Evolutionary conservation across 2,113 vertebrate species (phyloP).

Genomic region (Hemiscyllium ocellatum): DNA sequence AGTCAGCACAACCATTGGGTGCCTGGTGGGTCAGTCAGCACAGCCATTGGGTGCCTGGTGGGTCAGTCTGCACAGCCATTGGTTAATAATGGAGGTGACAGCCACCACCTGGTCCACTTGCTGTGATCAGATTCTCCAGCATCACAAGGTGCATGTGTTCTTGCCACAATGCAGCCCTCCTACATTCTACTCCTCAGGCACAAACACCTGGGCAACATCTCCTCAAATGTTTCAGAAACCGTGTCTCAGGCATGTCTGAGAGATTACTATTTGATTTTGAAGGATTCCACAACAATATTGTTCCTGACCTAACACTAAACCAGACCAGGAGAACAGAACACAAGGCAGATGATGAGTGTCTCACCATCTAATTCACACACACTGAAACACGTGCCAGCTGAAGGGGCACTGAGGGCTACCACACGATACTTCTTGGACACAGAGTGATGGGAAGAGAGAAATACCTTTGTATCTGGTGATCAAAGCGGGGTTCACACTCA

Average conservation of each 20-base stretch:
- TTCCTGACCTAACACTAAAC: too few species aligned
- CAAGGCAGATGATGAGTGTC: neutral
- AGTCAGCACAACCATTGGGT: neutral
- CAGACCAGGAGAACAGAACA: constrained; percentile 29
- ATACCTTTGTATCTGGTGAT: constrained; percentile 95
- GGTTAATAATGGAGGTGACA: neutral
- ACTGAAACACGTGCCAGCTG: neutral
- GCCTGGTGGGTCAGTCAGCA: neutral
- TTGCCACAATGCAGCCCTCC: neutral
- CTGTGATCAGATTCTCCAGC: too few species aligned
- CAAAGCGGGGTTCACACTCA: constrained; percentile 78
- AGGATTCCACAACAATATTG: neutral
- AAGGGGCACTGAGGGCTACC: neutral
- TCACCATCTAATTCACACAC: neutral
- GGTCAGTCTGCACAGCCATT: neutral
- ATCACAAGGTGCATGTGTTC: neutral
- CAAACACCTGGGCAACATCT: neutral
- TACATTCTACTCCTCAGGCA: neutral
- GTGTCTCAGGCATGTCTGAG: neutral
- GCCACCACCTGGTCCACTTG: neutral
- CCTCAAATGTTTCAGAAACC: neutral
- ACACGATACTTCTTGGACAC: too few species aligned
- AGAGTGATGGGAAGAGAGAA: neutral
- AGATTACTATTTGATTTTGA: neutral
- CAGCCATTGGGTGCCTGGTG: too few species aligned